Base-by-base conservation (phyloP, 1,140 invertebrate genomes). In the Aradophagus sp. region DNA sequence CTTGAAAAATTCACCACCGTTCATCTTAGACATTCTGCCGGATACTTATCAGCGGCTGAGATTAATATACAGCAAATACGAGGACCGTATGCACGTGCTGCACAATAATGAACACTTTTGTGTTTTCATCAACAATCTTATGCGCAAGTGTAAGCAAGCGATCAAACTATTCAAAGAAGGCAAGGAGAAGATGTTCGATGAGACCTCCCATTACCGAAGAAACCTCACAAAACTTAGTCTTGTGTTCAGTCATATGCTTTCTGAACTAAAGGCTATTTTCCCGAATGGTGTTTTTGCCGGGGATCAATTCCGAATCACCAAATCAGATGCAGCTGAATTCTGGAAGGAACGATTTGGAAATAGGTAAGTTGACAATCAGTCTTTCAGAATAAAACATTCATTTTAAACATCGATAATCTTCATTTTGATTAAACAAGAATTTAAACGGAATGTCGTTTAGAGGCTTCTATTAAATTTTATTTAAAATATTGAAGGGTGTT, bases 171-270 rank as follows among this genome's bases (percentile, higher is more conserved):
- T 99, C 83, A 99, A 99, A 83, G 96, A 99, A 81, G 96, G 96
- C 31, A 98, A 98, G 81, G 95, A 99, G 77, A 96, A 97, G 85
- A 98, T 99, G 95, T 99, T 98, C 85, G 97, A 99, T 78, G 97
- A 99, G 84, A 93, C 93, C 59, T 98, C 97, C 0, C 94, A 96
- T 78, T 98, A 96, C 79, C 88, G 98, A 67, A 88, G 97, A 67
- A 99, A 98, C 86, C 87, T 99, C 70, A 99, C 97, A 13, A 99
- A 99, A 89, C 90, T 99, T 20, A 98, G 97, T 85, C 89, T 99
- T 66, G 97, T 99, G 38, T 99, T 99, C 87, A 99, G 97, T 83
- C 98, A 99, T 89, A 99, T 99, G 97, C 88, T 99, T 56, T 97
- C 96, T 82, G 98, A 99, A 87, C 86, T 99, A 23, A 99, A 99